Percentiles rank a stretch among this genome's conserved stretches.
Conservation (phyloP, 2,888 invertebrate species). For the Glaucopsyche alexis region DNA sequence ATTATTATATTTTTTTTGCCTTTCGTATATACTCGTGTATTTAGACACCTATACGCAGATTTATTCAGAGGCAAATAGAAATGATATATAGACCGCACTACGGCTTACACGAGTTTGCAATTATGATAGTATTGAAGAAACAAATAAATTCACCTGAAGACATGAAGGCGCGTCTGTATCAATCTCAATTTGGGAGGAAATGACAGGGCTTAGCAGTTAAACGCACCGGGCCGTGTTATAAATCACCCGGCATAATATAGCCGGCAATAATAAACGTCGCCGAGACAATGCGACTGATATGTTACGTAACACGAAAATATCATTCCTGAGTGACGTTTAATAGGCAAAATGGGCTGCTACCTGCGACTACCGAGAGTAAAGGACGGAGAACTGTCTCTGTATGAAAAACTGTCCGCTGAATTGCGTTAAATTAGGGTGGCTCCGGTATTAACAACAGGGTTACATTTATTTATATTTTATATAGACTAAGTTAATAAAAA, state of each 20-base stretch:
- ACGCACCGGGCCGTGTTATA: conserved; percentile 74
- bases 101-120: background rate
- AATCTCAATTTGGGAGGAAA: conserved; percentile 78
- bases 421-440: too few relatives aligned
- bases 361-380: too few relatives aligned
- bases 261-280: conserved; percentile 60
- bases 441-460: too few relatives aligned
- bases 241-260: conserved; percentile 75
- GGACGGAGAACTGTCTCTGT: too few relatives aligned
- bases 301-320: conserved; percentile 33
- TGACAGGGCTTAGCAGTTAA: conserved; percentile 77
- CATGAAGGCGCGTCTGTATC: conserved; percentile 63
- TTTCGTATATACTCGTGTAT: too few relatives aligned
- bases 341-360: too few relatives aligned
- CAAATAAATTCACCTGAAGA: conserved; percentile 56
- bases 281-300: conserved; percentile 43
- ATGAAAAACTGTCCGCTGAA: too few relatives aligned
- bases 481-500: too few relatives aligned
- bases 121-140: conserved; percentile 44
- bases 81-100: background rate
- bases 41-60: too few relatives aligned
- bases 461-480: too few relatives aligned
- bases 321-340: background rate
- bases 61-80: background rate
- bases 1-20: too few relatives aligned